Conservation (phyloP, 2,888 invertebrate genomes). For the Acleris cristana region DNA sequence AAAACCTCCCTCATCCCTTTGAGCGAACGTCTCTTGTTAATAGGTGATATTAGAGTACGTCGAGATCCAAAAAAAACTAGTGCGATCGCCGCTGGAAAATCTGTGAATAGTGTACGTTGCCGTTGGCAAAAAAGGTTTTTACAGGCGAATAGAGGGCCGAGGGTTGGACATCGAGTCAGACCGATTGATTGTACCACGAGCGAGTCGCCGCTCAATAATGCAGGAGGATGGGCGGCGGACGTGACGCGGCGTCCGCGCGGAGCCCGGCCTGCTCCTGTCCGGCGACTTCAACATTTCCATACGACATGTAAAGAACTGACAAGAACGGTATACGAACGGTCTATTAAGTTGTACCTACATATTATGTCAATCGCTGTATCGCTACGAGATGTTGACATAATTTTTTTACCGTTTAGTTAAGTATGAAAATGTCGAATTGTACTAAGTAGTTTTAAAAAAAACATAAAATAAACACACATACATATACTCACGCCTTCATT, state of each 20-base stretch:
- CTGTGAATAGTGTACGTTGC: slow-evolving; percentile 47
- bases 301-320: neutral
- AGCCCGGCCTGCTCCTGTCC: neutral
- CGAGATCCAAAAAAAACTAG: slow-evolving; percentile 35
- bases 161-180: slow-evolving; percentile 42
- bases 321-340: too few relatives aligned
- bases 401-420: too few relatives aligned
- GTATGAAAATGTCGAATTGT: too few relatives aligned
- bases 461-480: too few relatives aligned
- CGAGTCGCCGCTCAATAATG: slow-evolving; percentile 61
- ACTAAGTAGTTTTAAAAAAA: too few relatives aligned
- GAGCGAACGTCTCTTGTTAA: too few relatives aligned
- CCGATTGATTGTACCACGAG: slow-evolving; percentile 60
- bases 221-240: slow-evolving; percentile 52
- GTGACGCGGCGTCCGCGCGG: neutral
- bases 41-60: neutral
- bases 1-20: too few relatives aligned
- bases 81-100: slow-evolving; percentile 31
- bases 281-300: neutral
- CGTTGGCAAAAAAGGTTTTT: slow-evolving; percentile 55
- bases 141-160: slow-evolving; percentile 43
- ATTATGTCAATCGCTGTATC: too few relatives aligned
- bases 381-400: too few relatives aligned
- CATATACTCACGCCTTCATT: too few relatives aligned
- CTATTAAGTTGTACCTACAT: too few relatives aligned